Base-by-base conservation (phyloP, 2,113 vertebrate species). In the Bos javanicus region DNA sequence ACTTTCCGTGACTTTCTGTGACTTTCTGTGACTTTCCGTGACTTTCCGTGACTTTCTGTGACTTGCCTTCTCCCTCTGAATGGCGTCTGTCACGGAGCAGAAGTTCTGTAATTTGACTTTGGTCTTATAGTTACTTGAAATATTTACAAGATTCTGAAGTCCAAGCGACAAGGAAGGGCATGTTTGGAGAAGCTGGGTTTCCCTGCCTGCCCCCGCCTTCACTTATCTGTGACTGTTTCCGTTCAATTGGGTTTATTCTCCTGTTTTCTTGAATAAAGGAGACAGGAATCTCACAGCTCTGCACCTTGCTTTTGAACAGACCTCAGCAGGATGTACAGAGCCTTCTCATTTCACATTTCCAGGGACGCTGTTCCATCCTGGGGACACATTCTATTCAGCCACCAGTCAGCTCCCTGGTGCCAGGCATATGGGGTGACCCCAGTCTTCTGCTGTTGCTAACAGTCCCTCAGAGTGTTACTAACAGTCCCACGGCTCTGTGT, bases 401-500 rank as follows among this genome's bases (percentile, higher is more conserved):
- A 36, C 64, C n/a, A 11, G n/a, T 36, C 64, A 36, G 64, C n/a
- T 71, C 7, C 67, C 19, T n/a, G 1, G 28, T 3, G 52, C 19
- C 3, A 6, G n/a, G 87, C 8, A 0, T 64, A 13, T 0, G 10
- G 1, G 25, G 50, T 28, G 64, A 5, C 64, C 0, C 5, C 25
- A 3, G 87, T 5, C 87, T 10, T 30, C 50, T 8, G 67, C 87
- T 10, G 87, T 23, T 1, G 19, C 84, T 36, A 36, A 71, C 2
- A 8, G 8, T 28, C 59, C 59, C 59, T 60, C 59, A 13, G 57
- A 13, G 26, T 60, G 57, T 60, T 60, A 0, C 26, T 60, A 30
- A 67, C 17, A n/a, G 64, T 2, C n/a, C n/a, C n/a, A 0, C 26
- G 0, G 56, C 26, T 26, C 4, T 4, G 8, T 5, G n/a, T 21